Conservation (phyloP, 2,113 vertebrate genomes). For the Merops nubicus region DNA sequence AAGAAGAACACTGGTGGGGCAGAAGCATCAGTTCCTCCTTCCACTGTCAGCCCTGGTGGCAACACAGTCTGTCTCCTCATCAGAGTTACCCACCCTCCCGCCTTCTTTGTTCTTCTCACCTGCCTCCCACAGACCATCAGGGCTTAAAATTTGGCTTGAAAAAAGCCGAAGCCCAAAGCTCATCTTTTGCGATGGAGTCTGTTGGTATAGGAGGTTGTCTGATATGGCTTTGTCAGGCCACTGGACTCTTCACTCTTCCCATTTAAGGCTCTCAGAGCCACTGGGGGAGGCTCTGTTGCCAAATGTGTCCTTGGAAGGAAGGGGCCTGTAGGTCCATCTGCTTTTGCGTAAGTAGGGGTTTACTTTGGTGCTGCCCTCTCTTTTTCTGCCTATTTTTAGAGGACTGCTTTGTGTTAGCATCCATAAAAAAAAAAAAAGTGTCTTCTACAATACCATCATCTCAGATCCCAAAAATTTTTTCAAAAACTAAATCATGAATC, state of each 20-base stretch:
- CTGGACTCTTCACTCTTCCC: not conserved
- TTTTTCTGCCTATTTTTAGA: not conserved
- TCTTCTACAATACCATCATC: not conserved
- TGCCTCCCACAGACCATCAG: not conserved
- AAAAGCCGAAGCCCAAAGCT: not conserved
- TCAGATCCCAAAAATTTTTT: not conserved
- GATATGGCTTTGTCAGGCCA: not conserved
- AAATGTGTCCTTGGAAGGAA: not conserved
- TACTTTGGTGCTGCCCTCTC: not conserved
- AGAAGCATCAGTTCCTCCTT: not conserved
- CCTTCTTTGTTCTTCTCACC: not conserved
- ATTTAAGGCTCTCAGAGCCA: not conserved
- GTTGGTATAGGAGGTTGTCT: not conserved
- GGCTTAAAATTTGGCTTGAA: not conserved
- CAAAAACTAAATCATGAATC: slow-evolving; percentile 30
- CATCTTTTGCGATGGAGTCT: not conserved
- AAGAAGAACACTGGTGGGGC: not conserved
- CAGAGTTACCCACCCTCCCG: not conserved
- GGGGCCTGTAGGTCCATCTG: not conserved
- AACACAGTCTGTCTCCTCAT: not conserved
- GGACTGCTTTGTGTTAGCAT: not conserved
- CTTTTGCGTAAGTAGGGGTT: not conserved
- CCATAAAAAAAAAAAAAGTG: not conserved
- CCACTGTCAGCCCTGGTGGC: not conserved
- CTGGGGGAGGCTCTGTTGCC: not conserved